Percentiles rank a stretch among this genome's conserved stretches.
Conservation (phyloP, 2,797 vertebrate genomes). For the Acrocephalus scirpaceus region DNA sequence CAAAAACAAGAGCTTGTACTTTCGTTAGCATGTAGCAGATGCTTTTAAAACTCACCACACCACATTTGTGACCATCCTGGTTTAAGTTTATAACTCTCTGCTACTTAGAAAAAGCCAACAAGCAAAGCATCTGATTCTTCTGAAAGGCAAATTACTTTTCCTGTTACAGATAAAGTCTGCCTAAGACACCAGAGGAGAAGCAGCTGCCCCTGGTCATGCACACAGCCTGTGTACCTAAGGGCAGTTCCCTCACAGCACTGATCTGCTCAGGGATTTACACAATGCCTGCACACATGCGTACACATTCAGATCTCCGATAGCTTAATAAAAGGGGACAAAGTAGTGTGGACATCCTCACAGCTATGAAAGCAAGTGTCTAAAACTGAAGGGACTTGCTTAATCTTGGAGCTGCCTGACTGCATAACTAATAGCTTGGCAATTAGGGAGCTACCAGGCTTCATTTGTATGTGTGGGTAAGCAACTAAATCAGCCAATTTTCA, state of each 20-base stretch:
- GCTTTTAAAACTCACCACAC: neutral
- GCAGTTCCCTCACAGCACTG: neutral
- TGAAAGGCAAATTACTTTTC: neutral
- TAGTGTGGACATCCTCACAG: neutral
- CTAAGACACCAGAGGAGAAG: neutral
- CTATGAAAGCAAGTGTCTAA: slow-evolving; percentile 31
- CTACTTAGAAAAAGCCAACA: neutral
- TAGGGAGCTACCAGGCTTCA: slow-evolving; percentile 1
- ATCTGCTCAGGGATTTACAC: neutral
- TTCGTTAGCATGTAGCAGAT: neutral
- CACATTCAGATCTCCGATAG: neutral
- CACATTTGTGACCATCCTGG: neutral
- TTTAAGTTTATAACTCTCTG: neutral
- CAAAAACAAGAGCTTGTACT: neutral
- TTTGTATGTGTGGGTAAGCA: slow-evolving; percentile 5
- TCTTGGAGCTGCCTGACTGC: slow-evolving; percentile 30
- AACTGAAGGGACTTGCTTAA: slow-evolving; percentile 27
- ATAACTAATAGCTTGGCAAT: slow-evolving; percentile 47
- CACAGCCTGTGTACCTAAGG: neutral
- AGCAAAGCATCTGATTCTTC: neutral
- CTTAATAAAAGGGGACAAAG: slow-evolving; percentile 20
- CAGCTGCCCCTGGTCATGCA: neutral
- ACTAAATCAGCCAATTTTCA: slow-evolving; percentile 64
- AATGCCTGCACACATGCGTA: neutral
- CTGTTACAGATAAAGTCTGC: neutral